These are phyloP conservation scores for Muscicapa comitata DNA, from an alignment of 2,797 vertebrate species.

Conservation along the genomic window DNA sequence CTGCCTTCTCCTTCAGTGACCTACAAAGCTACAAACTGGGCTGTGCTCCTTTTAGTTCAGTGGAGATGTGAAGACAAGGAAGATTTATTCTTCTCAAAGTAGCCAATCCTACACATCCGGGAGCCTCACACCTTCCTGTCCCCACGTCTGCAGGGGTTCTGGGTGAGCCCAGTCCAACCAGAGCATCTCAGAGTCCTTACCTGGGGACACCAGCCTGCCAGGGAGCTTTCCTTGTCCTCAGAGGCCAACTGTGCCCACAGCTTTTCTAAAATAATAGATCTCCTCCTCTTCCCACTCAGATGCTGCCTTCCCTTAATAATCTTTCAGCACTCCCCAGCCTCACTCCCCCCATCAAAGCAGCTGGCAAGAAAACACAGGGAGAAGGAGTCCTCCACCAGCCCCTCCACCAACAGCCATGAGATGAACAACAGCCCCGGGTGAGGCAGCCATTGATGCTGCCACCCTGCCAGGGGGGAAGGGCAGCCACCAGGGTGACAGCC, in stretches of 20 bases:
- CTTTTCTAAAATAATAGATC: neutral
- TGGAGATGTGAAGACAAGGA: neutral
- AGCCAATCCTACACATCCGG: neutral
- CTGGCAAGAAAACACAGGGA: neutral
- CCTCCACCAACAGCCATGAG: neutral
- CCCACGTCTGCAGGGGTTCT: neutral
- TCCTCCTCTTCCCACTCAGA: neutral
- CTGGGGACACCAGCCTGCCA: neutral
- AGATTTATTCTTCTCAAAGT: neutral
- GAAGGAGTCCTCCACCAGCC: neutral
- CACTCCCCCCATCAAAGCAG: neutral
- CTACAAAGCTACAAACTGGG: conserved; percentile 39
- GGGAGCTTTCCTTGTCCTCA: neutral
- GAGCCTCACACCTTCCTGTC: neutral
- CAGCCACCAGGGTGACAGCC: neutral
- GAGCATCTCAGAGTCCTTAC: neutral
- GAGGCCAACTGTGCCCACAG: neutral
- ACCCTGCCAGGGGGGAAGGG: neutral
- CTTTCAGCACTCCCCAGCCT: neutral
- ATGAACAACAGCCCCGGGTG: neutral
- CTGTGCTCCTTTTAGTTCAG: neutral
- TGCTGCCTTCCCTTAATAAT: neutral
- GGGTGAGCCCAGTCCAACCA: neutral
- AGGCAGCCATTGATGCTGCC: neutral
- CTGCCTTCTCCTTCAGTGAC: conserved; percentile 26